Base-by-base conservation (phyloP, 2,113 vertebrate genomes). In the Eonycteris spelaea region DNA sequence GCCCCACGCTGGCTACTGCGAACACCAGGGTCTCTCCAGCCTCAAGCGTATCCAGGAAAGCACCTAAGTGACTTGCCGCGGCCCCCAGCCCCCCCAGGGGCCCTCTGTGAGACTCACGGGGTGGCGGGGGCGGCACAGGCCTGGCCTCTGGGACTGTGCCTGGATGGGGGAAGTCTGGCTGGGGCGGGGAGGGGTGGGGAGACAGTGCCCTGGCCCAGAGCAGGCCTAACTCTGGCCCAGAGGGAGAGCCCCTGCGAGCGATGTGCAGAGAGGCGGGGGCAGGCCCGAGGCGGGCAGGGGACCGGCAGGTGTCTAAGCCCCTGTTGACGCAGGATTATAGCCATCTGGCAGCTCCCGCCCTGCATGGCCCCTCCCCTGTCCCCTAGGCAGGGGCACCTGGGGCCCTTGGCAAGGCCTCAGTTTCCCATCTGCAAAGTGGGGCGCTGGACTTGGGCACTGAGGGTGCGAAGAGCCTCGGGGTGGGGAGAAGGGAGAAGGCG, bases 271-370 rank as follows among this genome's bases (percentile, higher is more conserved):
- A 95, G 40, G 95, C 28, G 2, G 21, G 35, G 43, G 61, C 55
- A 33, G 43, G 57, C 87, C 7, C 0, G 0, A 7, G 7, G 14
- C 3, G 55, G 61, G 85, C 45, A 26, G 48, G 86, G 65, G 33
- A 12, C 9, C 1, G 6, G 82, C 94, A 97, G 97, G 94, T 92
- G 94, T 38, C 74, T 93, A 79, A 97, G 92, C 92, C 92, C 43
- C 83, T 65, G 63, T 28, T 75, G 87, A 91, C 16, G 11, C 1
- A 19, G 79, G 94, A 90, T 92, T 33, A 82, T 10, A 4, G 63
- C 80, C 94, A 71, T 51, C 73, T 96, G 92, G 86, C 43, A 9
- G 63, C 70, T 33, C 79, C 33, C 38, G n/a, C 16, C 16, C 14
- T 0, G 5, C n/a, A 1, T 1, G 14, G 16, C 53, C 5, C 67